A percentile compares a stretch with the other conserved stretches of the same genome.
Evolutionary conservation across 2,888 invertebrate genomes (phyloP).

Genomic region (Drosophila meridionalis): DNA sequence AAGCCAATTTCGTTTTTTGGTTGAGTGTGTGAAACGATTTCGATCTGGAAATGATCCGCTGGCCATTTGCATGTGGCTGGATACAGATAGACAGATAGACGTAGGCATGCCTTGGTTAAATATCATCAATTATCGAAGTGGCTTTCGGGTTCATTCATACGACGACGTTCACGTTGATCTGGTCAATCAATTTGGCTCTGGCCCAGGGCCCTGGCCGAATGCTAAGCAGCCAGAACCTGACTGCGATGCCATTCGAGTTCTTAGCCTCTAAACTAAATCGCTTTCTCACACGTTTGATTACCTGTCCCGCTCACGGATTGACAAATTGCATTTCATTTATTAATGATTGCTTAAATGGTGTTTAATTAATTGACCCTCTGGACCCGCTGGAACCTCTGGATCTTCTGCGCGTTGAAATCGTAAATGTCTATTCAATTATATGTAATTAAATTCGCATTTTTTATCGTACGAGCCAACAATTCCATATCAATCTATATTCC

Average conservation of each 20-base stretch:
- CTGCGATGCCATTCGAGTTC: slow-evolving; percentile 17
- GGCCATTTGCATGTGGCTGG: slow-evolving; percentile 45
- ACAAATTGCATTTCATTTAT: slow-evolving; percentile 75
- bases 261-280: slow-evolving; percentile 64
- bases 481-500: slow-evolving; percentile 22
- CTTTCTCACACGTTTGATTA: slow-evolving; percentile 70
- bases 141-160: slow-evolving; percentile 71
- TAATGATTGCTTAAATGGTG: slow-evolving; percentile 77
- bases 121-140: slow-evolving; percentile 72
- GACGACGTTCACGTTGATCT: slow-evolving; percentile 55
- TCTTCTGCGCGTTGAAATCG: slow-evolving; percentile 55
- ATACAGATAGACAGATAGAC: slow-evolving; percentile 41
- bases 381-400: background rate
- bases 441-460: slow-evolving; percentile 74
- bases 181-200: slow-evolving; percentile 73
- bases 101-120: slow-evolving; percentile 45
- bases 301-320: slow-evolving; percentile 54
- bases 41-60: slow-evolving; percentile 52
- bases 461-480: slow-evolving; percentile 22
- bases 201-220: slow-evolving; percentile 41
- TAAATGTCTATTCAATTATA: slow-evolving; percentile 58
- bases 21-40: slow-evolving; percentile 69
- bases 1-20: slow-evolving; percentile 41
- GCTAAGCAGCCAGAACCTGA: slow-evolving; percentile 2
- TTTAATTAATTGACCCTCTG: slow-evolving; percentile 73